Conservation (phyloP, 2,888 invertebrate genomes). For the Laothoe populi region DNA sequence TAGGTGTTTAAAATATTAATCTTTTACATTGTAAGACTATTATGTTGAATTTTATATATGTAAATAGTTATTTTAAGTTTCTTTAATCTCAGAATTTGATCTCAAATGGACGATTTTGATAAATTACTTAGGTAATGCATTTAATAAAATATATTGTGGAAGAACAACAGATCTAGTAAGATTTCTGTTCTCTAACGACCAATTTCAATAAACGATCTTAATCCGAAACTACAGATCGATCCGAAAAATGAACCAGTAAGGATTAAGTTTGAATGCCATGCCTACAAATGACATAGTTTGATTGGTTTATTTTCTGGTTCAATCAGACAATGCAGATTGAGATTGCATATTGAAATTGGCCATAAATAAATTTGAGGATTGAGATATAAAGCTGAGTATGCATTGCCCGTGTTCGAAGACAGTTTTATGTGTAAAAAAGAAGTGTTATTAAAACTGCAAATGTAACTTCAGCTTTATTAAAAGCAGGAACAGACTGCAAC, state of each 20-base stretch:
- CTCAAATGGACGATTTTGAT: slow-evolving; percentile 67
- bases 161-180: slow-evolving; percentile 24
- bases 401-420: neutral
- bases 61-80: slow-evolving; percentile 23
- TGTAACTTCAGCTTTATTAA: slow-evolving; percentile 28
- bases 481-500: slow-evolving; percentile 51
- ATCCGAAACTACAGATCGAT: too few species aligned
- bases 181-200: slow-evolving; percentile 4
- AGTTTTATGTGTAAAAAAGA: neutral
- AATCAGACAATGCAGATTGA: too few species aligned
- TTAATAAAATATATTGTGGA: slow-evolving; percentile 34
- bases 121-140: slow-evolving; percentile 46
- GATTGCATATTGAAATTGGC: too few species aligned
- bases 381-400: slow-evolving; percentile 3
- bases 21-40: slow-evolving; percentile 31
- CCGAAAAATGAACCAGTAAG: too few species aligned
- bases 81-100: slow-evolving; percentile 64
- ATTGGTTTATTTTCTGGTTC: too few species aligned
- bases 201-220: too few species aligned
- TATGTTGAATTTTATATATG: neutral
- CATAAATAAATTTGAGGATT: neutral
- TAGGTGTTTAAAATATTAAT: slow-evolving; percentile 32
- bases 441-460: neutral
- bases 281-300: too few species aligned
- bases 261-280: too few species aligned